phyloP scores from a whole-genome alignment of 2,888 invertebrate genomes.

The Synanthedon formicaeformis region DNA sequence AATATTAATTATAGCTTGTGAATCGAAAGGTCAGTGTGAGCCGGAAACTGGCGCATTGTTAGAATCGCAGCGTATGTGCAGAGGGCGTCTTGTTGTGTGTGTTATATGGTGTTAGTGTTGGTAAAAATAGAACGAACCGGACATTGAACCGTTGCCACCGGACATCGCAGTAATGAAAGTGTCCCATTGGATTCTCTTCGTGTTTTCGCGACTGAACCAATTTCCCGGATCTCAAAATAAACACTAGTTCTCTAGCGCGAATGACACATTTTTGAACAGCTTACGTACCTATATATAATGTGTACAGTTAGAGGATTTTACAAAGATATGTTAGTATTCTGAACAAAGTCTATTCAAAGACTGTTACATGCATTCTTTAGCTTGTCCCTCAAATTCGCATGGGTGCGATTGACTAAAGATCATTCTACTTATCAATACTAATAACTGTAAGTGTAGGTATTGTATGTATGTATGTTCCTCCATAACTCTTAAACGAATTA shows the following conservation, averaged over 20 bases:
- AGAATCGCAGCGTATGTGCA: conserved; percentile 29
- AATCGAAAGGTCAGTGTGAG: conserved; percentile 22
- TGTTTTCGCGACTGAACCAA: conserved; percentile 46
- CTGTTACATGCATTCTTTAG: no score
- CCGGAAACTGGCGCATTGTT: conserved; percentile 32
- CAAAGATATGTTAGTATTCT: no score
- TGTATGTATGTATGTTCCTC: no score
- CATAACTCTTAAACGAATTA: no score
- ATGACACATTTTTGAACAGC: background rate
- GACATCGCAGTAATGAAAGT: conserved; percentile 60
- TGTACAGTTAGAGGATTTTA: no score
- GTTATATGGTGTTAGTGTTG: conserved; percentile 8
- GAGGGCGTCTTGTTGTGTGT: conserved; percentile 25
- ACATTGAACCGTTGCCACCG: conserved; percentile 60
- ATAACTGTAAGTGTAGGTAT: no score
- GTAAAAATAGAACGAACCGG: conserved; percentile 63
- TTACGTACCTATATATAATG: background rate
- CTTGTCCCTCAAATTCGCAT: no score
- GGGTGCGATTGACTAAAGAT: no score
- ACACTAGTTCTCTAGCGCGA: conserved; percentile 1
- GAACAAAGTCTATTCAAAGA: no score
- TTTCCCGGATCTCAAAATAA: conserved; percentile 31
- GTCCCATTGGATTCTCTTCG: conserved; percentile 38
- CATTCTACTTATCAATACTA: no score
- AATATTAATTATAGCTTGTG: background rate